phyloP scores from a whole-genome alignment of 2,888 invertebrate genomes.

The Pharmacophagus antenor region DNA sequence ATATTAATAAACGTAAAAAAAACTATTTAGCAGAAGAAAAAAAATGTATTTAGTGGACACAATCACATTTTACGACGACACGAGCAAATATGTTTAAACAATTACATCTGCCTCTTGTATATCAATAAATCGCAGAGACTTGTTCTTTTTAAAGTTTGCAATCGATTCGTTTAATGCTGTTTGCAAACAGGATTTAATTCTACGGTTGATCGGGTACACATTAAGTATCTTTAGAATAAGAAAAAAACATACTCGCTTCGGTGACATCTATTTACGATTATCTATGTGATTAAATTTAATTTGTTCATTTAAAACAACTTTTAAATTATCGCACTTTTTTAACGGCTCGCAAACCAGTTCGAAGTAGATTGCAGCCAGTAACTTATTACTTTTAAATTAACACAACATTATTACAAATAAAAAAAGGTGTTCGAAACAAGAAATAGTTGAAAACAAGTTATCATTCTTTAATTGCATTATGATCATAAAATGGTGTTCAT shows the following conservation, averaged over 20 bases:
- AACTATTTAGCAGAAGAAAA: too few species aligned
- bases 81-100: too few species aligned
- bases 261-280: conserved; percentile 9
- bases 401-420: neutral
- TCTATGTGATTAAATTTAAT: conserved; percentile 5
- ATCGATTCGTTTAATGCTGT: neutral
- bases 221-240: neutral
- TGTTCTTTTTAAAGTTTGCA: conserved; percentile 13
- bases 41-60: too few species aligned
- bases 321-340: neutral
- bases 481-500: neutral
- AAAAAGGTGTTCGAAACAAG: neutral
- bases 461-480: neutral
- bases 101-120: neutral
- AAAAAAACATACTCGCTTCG: conserved; percentile 15
- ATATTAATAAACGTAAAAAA: too few species aligned
- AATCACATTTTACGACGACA: too few species aligned
- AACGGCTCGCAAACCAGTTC: neutral
- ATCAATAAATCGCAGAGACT: conserved; percentile 4
- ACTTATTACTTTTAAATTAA: conserved; percentile 7
- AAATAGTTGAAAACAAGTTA: neutral
- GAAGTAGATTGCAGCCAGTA: neutral
- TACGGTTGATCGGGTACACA: neutral
- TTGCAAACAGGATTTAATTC: neutral
- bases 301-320: neutral